Conservation (phyloP, 2,113 vertebrate genomes). For the Calonectris borealis region DNA sequence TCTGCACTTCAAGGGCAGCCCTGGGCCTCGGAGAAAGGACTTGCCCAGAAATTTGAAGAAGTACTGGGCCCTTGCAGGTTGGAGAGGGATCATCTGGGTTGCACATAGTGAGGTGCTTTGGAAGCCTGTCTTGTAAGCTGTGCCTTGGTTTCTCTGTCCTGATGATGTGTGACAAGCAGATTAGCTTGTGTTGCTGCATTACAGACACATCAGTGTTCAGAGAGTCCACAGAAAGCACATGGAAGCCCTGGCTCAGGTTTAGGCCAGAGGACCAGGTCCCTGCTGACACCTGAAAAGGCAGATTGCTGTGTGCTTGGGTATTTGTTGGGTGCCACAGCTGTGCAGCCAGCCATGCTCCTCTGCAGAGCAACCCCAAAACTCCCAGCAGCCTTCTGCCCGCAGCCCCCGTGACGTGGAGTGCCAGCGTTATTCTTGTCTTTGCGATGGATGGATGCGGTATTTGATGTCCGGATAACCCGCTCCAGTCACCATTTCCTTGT, state of each 20-base stretch:
- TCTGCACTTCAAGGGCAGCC: neutral
- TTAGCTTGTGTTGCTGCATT: neutral
- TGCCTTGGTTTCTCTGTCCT: neutral
- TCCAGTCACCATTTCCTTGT: neutral
- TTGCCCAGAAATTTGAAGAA: neutral
- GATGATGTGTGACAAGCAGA: neutral
- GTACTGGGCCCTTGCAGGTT: neutral
- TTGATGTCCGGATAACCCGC: neutral
- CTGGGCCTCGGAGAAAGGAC: neutral
- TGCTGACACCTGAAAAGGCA: neutral
- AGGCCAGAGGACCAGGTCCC: too few relatives aligned
- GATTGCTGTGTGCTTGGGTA: too few relatives aligned
- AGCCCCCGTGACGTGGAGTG: rapidly evolving
- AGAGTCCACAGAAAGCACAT: neutral
- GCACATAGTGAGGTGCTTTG: neutral
- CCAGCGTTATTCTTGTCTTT: neutral
- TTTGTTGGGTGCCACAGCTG: neutral
- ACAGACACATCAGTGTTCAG: neutral
- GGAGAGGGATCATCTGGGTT: neutral
- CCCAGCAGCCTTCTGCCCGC: neutral
- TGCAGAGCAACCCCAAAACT: neutral
- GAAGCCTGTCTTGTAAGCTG: neutral
- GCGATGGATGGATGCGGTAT: neutral
- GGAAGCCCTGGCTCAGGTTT: neutral
- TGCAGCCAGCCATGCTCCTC: neutral